Evolutionary conservation across 2,113 vertebrate species (phyloP).

Genomic region (Taurulus bubalis): DNA sequence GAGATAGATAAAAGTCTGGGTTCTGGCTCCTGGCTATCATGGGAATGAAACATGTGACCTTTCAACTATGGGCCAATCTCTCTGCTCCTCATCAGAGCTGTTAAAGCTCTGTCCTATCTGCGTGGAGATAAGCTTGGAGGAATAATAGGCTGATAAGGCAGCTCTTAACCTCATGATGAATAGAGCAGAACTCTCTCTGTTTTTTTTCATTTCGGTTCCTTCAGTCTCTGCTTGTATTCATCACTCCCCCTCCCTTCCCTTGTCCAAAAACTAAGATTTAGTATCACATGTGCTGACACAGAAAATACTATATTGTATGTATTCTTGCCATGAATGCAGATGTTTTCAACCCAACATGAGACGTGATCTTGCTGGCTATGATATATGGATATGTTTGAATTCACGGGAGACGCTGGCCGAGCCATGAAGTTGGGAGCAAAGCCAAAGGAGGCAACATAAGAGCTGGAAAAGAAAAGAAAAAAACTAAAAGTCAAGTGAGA

Average conservation of each 20-base stretch:
- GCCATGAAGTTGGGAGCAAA: background rate
- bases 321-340: slow-evolving; percentile 28
- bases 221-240: slow-evolving; percentile 16
- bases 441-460: slow-evolving; percentile 14
- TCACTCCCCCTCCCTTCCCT: background rate
- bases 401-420: background rate
- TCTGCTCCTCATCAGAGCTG: background rate
- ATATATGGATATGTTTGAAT: slow-evolving; percentile 40
- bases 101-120: slow-evolving; percentile 16
- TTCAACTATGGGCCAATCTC: background rate
- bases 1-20: slow-evolving; percentile 44
- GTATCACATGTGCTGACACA: slow-evolving; percentile 37
- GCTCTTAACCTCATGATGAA: slow-evolving; percentile 25
- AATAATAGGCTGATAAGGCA: slow-evolving; percentile 16
- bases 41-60: slow-evolving; percentile 10
- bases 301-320: slow-evolving; percentile 11
- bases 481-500: slow-evolving; percentile 47
- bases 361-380: background rate
- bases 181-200: slow-evolving; percentile 25
- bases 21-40: slow-evolving; percentile 4
- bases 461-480: slow-evolving; percentile 11
- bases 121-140: slow-evolving; percentile 19
- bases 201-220: slow-evolving; percentile 32
- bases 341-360: slow-evolving; percentile 24
- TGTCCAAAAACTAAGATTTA: slow-evolving; percentile 39